Evolutionary conservation across 2,888 invertebrate species (phyloP), one percentile per base, ranked within the genome.

Genomic region (Agrochola lota): DNA sequence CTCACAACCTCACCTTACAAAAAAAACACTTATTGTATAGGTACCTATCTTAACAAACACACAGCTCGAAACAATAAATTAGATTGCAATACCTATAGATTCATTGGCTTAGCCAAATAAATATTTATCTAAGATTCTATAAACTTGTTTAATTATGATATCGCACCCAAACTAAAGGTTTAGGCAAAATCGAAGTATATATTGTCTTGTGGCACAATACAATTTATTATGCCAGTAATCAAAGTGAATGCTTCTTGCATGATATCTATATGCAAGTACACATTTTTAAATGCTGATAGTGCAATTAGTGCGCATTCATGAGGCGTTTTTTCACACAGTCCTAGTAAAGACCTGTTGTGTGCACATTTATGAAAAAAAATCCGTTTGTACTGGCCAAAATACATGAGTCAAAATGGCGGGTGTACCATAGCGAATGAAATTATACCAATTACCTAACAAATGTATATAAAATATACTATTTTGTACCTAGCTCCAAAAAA

Each of bases 101-200:
- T 80, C 67, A 83, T 87, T 91, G 89, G 90, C 90, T 89, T 88
- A 87, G 89, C 89, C 91, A 91, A 91, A 90, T 91, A 90, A 90
- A 90, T 87, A 83, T 80, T 85, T 85, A 83, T 86, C 81, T 87
- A 88, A 78, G 43, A 80, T 82, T 84, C 66, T 75, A 20, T 69
- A 67, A 71, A 72, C 63, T 80, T 59, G 77, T 87, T 88, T 87
- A 23, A 81, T 77, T 87, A 63, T 40, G 46, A 30, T 72, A 82
- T 67, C 49, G 62, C 40, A 64, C 49, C 64, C n/a, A 59, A 74
- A 40, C 35, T 17, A 70, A 60, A 62, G 12, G 11, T 55, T 52
- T 63, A 57, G 40, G 30, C n/a, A 49, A 68, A 55, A 57, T 62
- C 20, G 46, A 60, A 46, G 43, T 40, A 62, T n/a, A 35, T 35